Percentiles rank a stretch among this genome's conserved stretches.
phyloP scores from a whole-genome alignment of 2,113 vertebrate species.

The Microcebus ravelobensis region DNA sequence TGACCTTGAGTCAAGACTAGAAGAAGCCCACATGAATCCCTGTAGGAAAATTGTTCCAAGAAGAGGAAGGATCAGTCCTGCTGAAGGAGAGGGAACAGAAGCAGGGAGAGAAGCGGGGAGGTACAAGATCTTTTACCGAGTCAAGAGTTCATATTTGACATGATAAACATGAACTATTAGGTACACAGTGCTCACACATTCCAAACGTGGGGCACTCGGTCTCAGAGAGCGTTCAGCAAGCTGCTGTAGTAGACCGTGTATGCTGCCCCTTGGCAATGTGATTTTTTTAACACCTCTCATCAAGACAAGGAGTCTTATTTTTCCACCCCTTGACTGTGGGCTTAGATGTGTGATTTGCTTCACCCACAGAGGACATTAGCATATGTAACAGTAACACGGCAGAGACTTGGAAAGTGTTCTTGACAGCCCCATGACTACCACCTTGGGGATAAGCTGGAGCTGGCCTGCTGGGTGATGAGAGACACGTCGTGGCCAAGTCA shows the following conservation, averaged over 20 bases:
- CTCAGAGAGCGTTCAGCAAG: too few species aligned
- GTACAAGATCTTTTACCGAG: too few species aligned
- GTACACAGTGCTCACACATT: neutral
- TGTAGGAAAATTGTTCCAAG: neutral
- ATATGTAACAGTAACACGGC: neutral
- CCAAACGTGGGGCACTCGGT: neutral
- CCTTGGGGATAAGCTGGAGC: neutral
- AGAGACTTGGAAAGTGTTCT: neutral
- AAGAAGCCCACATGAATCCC: neutral
- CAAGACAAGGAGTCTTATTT: neutral
- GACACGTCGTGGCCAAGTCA: neutral
- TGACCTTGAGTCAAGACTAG: neutral
- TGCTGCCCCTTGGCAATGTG: neutral
- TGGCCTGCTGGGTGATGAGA: neutral
- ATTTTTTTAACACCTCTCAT: neutral
- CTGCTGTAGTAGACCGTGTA: neutral
- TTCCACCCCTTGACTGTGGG: neutral
- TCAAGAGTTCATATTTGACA: neutral
- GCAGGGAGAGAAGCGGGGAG: neutral
- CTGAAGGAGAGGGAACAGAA: neutral
- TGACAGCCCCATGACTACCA: neutral
- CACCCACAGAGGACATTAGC: neutral
- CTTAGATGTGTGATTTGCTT: neutral
- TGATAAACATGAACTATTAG: neutral
- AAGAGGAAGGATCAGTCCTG: neutral